Conservation (phyloP, 1,140 invertebrate species). For the Magallana ariakensis region DNA sequence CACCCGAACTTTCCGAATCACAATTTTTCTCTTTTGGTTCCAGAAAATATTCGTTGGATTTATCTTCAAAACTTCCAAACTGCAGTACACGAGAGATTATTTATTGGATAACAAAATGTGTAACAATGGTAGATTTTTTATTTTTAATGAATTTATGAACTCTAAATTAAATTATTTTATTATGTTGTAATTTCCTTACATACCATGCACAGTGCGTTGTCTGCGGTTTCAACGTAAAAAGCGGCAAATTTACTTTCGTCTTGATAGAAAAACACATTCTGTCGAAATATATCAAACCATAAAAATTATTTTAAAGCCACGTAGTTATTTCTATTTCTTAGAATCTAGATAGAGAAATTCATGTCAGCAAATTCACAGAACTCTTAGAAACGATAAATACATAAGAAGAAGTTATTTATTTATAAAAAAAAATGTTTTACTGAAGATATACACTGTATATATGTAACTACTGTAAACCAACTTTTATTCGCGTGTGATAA, state of each 20-base stretch:
- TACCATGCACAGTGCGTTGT: slow-evolving; percentile 1
- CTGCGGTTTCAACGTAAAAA: neutral
- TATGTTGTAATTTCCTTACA: neutral
- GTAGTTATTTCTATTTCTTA: too few species aligned
- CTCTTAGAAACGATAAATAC: too few species aligned
- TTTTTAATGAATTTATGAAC: neutral
- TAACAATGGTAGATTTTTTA: neutral
- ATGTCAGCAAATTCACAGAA: too few species aligned
- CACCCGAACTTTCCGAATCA: neutral
- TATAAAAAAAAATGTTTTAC: too few species aligned
- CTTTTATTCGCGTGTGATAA: too few species aligned
- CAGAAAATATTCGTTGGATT: slow-evolving; percentile 1
- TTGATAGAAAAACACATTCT: slow-evolving; percentile 37
- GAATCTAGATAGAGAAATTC: too few species aligned
- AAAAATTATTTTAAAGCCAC: neutral
- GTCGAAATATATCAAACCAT: neutral
- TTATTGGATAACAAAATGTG: neutral
- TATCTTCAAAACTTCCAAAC: slow-evolving; percentile 30
- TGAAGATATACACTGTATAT: too few species aligned
- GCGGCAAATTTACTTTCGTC: slow-evolving; percentile 16
- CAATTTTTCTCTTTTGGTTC: slow-evolving; percentile 19
- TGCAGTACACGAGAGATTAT: neutral
- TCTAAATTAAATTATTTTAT: neutral
- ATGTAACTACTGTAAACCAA: too few species aligned
- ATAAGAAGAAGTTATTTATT: too few species aligned